Evolutionary conservation across 2,888 invertebrate genomes (phyloP).

Genomic region (Drosophila algonquin): DNA sequence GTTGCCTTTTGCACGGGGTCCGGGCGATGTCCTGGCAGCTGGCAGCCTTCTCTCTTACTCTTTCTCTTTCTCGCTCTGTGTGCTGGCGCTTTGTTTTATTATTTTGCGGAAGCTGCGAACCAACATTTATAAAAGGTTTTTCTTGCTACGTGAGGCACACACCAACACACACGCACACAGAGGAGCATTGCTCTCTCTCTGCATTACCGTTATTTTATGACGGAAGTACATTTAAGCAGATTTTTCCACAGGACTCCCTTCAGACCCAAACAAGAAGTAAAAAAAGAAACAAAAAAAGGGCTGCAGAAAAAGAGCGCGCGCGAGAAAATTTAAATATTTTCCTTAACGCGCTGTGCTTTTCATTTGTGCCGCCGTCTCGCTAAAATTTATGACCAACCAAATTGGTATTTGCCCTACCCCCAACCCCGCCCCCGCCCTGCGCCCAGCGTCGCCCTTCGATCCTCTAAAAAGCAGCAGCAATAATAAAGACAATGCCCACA

Average conservation of each 20-base stretch:
- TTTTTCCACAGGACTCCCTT: slow-evolving; percentile 47
- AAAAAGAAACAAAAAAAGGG: slow-evolving; percentile 22
- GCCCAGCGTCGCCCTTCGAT: neutral
- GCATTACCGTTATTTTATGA: slow-evolving; percentile 78
- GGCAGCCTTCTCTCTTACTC: neutral
- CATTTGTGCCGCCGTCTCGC: slow-evolving; percentile 61
- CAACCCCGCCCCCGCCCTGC: neutral
- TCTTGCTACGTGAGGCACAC: slow-evolving; percentile 69
- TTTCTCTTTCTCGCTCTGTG: slow-evolving; percentile 16
- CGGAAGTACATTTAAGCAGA: slow-evolving; percentile 78
- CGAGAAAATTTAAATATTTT: slow-evolving; percentile 71
- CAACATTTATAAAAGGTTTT: slow-evolving; percentile 76
- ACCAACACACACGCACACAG: slow-evolving; percentile 17
- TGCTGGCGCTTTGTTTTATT: slow-evolving; percentile 65
- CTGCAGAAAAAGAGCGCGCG: slow-evolving; percentile 35
- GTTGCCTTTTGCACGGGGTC: slow-evolving; percentile 24
- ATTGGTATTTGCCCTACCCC: slow-evolving; percentile 23
- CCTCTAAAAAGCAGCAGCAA: slow-evolving; percentile 8
- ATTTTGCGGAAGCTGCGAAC: slow-evolving; percentile 67
- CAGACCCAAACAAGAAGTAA: slow-evolving; percentile 14
- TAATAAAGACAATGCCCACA: slow-evolving; percentile 22
- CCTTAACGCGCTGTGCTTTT: slow-evolving; percentile 54
- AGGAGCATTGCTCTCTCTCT: slow-evolving; percentile 22
- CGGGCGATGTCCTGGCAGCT: slow-evolving; percentile 49
- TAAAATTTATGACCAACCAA: slow-evolving; percentile 70